Conservation (phyloP, 1,140 invertebrate genomes). For the Drosophila jambulina region DNA sequence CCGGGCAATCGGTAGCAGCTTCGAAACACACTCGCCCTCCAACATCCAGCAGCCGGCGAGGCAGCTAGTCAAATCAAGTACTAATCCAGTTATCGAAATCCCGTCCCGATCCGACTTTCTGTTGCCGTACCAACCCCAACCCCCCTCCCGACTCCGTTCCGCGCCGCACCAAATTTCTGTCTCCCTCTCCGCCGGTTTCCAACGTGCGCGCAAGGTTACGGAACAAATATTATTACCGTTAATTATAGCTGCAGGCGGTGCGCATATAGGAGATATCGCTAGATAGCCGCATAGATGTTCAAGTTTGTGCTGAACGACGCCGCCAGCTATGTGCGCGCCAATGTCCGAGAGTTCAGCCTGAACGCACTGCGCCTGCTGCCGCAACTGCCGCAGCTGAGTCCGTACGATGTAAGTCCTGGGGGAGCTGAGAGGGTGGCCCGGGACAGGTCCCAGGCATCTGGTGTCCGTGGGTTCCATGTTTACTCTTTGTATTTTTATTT, state of each 20-base stretch:
- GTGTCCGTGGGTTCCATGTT: neutral
- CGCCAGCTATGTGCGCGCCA: constrained; percentile 63
- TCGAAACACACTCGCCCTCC: neutral
- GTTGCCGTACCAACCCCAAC: constrained; percentile 8
- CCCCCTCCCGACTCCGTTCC: neutral
- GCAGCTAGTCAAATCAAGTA: constrained; percentile 8
- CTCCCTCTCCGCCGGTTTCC: constrained; percentile 20
- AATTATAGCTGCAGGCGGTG: constrained; percentile 46
- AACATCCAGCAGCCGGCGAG: neutral
- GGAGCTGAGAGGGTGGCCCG: neutral
- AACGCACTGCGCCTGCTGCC: constrained; percentile 69
- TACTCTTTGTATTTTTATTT: too few relatives aligned
- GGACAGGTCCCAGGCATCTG: neutral
- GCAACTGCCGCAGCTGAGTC: constrained; percentile 76
- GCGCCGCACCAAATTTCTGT: neutral
- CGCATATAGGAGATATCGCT: constrained; percentile 29
- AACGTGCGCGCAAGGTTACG: constrained; percentile 51
- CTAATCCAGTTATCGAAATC: constrained; percentile 17
- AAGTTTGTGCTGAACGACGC: constrained; percentile 68
- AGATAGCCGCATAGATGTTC: constrained; percentile 63
- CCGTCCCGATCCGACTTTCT: constrained; percentile 4
- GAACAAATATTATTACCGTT: constrained; percentile 48
- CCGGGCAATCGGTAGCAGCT: constrained; percentile 3
- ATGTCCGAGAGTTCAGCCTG: constrained; percentile 71
- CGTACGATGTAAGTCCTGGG: constrained; percentile 76